Evolutionary conservation across 2,113 vertebrate genomes (phyloP), one percentile per base, ranked within the genome.

Genomic region (Himantopus leucocephalus): DNA sequence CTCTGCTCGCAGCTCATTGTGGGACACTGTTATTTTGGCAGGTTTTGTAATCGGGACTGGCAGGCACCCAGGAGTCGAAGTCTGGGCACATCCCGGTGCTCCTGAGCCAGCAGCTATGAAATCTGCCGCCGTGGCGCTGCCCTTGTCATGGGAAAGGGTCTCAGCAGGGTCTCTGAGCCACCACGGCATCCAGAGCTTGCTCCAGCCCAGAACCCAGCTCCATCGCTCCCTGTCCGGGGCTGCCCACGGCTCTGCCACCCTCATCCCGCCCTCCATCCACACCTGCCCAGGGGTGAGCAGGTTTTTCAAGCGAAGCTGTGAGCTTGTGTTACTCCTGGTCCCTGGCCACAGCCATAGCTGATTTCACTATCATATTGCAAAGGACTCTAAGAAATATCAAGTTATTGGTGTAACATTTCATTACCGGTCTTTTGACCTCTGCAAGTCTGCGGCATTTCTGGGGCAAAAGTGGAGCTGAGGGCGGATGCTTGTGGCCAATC

Each of bases 311-410:
- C 0, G 1, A 73, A 71, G 59, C 76, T 63, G 26, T 18, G 80
- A 88, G 90, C 85, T 96, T 95, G 72, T 85, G 12, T 96, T 97
- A 94, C 92, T 88, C 84, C 73, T 90, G 68, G 37, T 90, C 39
- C 74, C 66, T 72, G 66, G 87, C 81, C 72, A 89, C 48, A 52
- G 2, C 90, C 88, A 71, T 19, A 60, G 74, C 79, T 71, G 27
- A 86, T 88, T 92, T 94, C 67, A 37, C 64, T 94, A 95, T 97
- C 83, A 5, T n/a, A 55, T 97, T 97, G 94, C 94, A 95, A 85
- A 92, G 64, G 70, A 39, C 58, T 88, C 43, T 55, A 50, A 90
- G 58, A 86, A 95, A 84, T 86, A 84, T 45, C 68, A 72, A 89
- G 78, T 87, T 79, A 76, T 94, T 89, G 94, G 85, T 94, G 76